phyloP scores from a whole-genome alignment of 2,113 vertebrate genomes.

The Galemys pyrenaicus region DNA sequence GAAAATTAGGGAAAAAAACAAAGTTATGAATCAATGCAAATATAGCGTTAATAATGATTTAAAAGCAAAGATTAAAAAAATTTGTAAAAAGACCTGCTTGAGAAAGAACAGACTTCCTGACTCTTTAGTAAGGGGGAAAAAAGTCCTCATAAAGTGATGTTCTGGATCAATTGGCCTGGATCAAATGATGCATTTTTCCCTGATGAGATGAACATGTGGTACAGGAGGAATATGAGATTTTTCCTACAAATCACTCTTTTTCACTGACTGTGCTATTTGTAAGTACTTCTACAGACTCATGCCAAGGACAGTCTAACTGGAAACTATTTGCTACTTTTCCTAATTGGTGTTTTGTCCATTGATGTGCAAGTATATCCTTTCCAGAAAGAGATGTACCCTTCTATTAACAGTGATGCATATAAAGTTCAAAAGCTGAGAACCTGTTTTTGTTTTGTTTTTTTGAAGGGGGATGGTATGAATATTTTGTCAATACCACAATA shows the following conservation, averaged over 20 bases:
- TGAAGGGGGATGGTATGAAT: neutral
- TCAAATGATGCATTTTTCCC: neutral
- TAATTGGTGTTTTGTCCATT: neutral
- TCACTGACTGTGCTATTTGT: neutral
- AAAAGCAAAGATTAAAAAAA: neutral
- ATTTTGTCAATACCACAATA: neutral
- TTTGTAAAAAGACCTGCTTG: neutral
- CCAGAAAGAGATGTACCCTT: neutral
- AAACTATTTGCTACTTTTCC: slow-evolving; percentile 20
- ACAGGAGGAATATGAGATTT: neutral
- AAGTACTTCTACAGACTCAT: neutral
- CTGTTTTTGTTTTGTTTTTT: neutral
- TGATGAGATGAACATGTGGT: neutral
- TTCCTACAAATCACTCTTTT: neutral
- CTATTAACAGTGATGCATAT: neutral
- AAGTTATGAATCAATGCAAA: neutral
- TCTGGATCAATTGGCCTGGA: neutral
- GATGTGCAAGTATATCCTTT: neutral
- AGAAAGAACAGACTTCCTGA: neutral
- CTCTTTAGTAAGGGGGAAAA: neutral
- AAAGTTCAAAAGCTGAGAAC: slow-evolving; percentile 43
- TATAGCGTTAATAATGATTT: slow-evolving; percentile 16
- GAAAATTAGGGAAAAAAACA: neutral
- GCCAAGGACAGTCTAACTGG: neutral
- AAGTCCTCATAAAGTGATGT: neutral